Conservation (phyloP, 2,797 vertebrate species). For the Antennarius maculatus region DNA sequence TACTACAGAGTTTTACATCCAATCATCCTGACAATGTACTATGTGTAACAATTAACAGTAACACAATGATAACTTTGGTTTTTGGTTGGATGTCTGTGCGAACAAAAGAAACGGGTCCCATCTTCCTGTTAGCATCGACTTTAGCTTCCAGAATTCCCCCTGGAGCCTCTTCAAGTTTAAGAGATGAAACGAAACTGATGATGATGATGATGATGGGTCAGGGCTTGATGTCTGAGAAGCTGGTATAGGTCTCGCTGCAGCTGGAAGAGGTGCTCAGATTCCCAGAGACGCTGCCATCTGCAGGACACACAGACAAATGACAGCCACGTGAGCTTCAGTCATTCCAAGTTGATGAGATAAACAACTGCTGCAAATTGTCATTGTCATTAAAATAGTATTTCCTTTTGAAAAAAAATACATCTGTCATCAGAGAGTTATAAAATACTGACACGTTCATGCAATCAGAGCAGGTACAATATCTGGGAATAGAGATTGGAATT, state of each 20-base stretch:
- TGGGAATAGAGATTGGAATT: no score
- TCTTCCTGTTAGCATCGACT: slow-evolving; percentile 14
- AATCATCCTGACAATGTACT: background rate
- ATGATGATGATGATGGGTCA: slow-evolving; percentile 65
- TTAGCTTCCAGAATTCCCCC: slow-evolving; percentile 2
- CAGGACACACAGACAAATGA: slow-evolving; percentile 42
- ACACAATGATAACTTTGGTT: slow-evolving; percentile 7
- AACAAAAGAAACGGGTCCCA: background rate
- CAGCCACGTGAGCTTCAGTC: background rate
- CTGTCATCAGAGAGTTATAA: no score
- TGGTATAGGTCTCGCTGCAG: slow-evolving; percentile 91
- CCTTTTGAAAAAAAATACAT: no score
- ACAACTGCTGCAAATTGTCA: no score
- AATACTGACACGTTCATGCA: no score
- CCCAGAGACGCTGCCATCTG: slow-evolving; percentile 92
- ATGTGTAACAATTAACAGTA: background rate
- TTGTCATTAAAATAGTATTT: no score
- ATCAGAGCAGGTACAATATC: no score
- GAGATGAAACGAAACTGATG: background rate
- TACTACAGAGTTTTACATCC: background rate
- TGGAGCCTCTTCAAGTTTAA: background rate
- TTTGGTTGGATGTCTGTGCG: slow-evolving; percentile 2
- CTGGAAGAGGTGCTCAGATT: slow-evolving; percentile 95
- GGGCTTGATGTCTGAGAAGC: slow-evolving; percentile 89
- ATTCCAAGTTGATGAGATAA: background rate